Evolutionary conservation across 2,888 invertebrate genomes (phyloP), one percentile per base, ranked within the genome.

Genomic region (Mactromeris polynyma): DNA sequence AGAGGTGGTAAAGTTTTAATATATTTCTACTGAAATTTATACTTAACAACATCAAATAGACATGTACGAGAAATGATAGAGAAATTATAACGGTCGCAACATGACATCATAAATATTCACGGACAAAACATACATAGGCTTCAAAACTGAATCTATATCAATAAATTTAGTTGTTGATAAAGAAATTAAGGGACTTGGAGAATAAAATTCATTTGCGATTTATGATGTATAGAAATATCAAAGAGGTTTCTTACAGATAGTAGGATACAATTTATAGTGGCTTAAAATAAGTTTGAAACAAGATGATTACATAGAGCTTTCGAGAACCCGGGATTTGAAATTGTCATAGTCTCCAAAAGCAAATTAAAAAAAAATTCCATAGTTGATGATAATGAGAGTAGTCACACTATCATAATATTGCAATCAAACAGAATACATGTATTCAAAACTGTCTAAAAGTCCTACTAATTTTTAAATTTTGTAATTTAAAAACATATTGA

Each of bases 81-180:
- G 54, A 54, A 54, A n/a, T 54, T 21, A 54, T 54, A 54, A n/a
- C 40, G 11, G 58, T 11, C 58, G 11, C 2, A n/a, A 64, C 26
- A 26, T 64, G 58, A 64, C 58, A 64, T 64, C 58, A 64, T 64
- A 64, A 64, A 64, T 64, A 64, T 26, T 64, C 58, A 26, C 26
- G 26, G 26, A n/a, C 58, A 64, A 64, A 64, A 26, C 58, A 64
- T 64, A 26, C 26, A 64, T 64, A 11, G n/a, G 58, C 58, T 64
- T 64, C 58, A 64, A 64, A 64, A 64, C n/a, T 26, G 26, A 73
- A 73, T 26, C 9, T 33, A 33, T 17, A 69, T 33, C 36, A 33
- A 73, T 73, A 73, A 73, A 73, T 73, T 36, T 33, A 73, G 36
- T 19, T 17, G 36, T 36, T 36, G 73, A 73, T 73, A 73, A 73